These are phyloP conservation scores for Amia ocellicauda DNA, from an alignment of 2,113 vertebrate species.

Conservation along the genomic window DNA sequence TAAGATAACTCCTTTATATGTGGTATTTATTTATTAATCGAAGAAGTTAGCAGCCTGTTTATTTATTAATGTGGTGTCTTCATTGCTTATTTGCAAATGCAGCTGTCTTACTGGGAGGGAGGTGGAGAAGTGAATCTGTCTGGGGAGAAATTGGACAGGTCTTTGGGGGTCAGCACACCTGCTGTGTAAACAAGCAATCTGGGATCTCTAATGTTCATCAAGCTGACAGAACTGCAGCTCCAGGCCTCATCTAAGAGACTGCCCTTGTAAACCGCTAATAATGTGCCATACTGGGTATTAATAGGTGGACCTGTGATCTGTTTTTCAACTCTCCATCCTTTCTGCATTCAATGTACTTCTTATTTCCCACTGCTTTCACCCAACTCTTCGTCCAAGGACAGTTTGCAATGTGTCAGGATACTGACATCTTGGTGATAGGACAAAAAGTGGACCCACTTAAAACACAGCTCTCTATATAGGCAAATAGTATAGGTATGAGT, in stretches of 20 bases:
- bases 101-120: constrained; percentile 25
- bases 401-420: constrained; percentile 57
- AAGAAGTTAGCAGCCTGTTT: constrained; percentile 26
- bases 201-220: constrained; percentile 66
- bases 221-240: constrained; percentile 64
- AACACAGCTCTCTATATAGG: too few relatives aligned
- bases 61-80: constrained; percentile 46
- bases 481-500: too few relatives aligned
- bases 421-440: too few relatives aligned
- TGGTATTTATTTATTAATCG: constrained; percentile 43
- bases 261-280: constrained; percentile 75
- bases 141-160: constrained; percentile 53
- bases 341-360: constrained; percentile 62
- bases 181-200: constrained; percentile 72
- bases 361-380: constrained; percentile 44
- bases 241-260: constrained; percentile 59
- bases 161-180: constrained; percentile 72
- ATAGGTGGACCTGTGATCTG: constrained; percentile 67
- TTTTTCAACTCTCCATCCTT: constrained; percentile 51
- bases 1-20: constrained; percentile 32
- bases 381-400: constrained; percentile 58
- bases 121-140: constrained; percentile 29
- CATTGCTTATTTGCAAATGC: constrained; percentile 29
- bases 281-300: constrained; percentile 65
- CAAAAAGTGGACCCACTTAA: too few relatives aligned